These are phyloP conservation scores for Nannoperca obscura DNA, from an alignment of 2,797 vertebrate species.

Conservation along the genomic window DNA sequence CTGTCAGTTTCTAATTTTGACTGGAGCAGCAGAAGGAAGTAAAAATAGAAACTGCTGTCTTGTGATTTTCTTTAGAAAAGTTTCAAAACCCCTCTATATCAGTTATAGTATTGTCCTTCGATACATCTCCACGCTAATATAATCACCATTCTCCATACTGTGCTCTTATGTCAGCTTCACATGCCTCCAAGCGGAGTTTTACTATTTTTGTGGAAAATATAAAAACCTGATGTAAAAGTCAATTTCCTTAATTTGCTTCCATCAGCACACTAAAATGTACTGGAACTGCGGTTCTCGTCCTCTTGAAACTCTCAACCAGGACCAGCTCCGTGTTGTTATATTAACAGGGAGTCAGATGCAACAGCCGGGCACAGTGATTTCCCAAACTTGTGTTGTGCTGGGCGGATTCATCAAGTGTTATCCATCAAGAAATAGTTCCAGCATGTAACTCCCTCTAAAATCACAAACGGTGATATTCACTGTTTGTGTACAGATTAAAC, in stretches of 20 bases:
- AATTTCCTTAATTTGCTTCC: slow-evolving; percentile 64
- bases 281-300: slow-evolving; percentile 22
- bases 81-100: slow-evolving; percentile 44
- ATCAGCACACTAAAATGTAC: slow-evolving; percentile 54
- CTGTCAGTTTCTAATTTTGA: slow-evolving; percentile 64
- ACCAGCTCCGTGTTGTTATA: not conserved
- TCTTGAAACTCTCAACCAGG: slow-evolving; percentile 2
- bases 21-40: slow-evolving; percentile 50
- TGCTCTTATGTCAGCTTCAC: slow-evolving; percentile 54
- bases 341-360: not conserved
- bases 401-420: not conserved
- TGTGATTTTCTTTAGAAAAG: slow-evolving; percentile 55
- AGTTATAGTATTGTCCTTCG: slow-evolving; percentile 56
- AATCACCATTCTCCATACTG: slow-evolving; percentile 54
- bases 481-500: not conserved
- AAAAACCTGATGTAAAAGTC: slow-evolving; percentile 60
- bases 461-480: not conserved
- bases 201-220: slow-evolving; percentile 53
- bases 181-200: slow-evolving; percentile 46
- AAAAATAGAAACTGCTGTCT: slow-evolving; percentile 77
- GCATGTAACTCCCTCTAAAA: not conserved
- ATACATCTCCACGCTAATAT: slow-evolving; percentile 55
- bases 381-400: no score
- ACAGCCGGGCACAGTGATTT: no score
- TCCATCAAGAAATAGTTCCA: not conserved